phyloP scores from a whole-genome alignment of 2,888 invertebrate species.

The Glaucopsyche alexis region DNA sequence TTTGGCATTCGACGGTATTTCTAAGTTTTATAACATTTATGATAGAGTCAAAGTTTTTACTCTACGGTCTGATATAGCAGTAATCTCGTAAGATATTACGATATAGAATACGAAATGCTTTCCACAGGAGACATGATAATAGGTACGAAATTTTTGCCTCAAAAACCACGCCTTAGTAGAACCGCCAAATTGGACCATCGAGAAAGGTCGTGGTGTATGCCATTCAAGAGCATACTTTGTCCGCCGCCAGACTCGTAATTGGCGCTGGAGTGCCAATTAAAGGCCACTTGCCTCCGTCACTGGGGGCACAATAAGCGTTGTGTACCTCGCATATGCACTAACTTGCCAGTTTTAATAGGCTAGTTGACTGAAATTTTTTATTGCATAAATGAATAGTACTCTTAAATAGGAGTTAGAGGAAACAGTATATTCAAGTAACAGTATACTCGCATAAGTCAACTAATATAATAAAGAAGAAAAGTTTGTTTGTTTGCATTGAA shows the following conservation, averaged over 20 bases:
- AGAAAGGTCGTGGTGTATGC: slow-evolving; percentile 11
- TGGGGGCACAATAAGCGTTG: slow-evolving; percentile 34
- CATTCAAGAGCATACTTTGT: slow-evolving; percentile 28
- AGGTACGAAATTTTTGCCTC: neutral
- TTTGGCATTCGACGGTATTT: no score
- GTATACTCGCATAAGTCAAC: no score
- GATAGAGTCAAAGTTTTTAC: no score
- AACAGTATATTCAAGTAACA: no score
- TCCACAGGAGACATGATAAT: neutral
- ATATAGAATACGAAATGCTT: neutral
- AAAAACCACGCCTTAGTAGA: neutral
- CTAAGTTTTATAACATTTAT: no score
- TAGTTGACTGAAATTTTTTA: no score
- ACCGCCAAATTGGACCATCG: slow-evolving; percentile 11
- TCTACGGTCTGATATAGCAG: no score
- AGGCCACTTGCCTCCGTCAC: slow-evolving; percentile 61
- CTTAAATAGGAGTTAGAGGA: no score
- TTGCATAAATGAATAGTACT: no score
- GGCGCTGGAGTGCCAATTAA: slow-evolving; percentile 74
- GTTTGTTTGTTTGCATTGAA: no score
- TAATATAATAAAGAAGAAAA: no score
- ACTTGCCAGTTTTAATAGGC: neutral
- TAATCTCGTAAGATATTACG: no score
- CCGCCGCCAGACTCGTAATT: slow-evolving; percentile 63
- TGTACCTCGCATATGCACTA: neutral